Evolutionary conservation across 2,888 invertebrate genomes (phyloP).

Genomic region (Chaitophorus viminalis): DNA sequence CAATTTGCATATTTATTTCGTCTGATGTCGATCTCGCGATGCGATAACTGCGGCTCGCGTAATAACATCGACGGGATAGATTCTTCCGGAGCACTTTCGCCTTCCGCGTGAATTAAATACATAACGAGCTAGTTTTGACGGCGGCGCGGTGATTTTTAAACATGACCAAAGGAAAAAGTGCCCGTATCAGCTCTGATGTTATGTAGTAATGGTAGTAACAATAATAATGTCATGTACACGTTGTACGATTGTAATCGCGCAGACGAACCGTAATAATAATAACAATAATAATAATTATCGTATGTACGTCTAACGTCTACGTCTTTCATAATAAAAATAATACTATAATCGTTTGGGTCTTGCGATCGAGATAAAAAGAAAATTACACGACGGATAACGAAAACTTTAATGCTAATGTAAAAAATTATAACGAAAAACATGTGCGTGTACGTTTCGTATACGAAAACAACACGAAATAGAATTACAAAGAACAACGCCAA

Average conservation of each 20-base stretch:
- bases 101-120: background rate
- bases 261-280: background rate
- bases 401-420: background rate
- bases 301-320: background rate
- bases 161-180: background rate
- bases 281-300: background rate
- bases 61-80: background rate
- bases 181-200: background rate
- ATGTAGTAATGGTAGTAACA: no score
- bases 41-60: background rate
- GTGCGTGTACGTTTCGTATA: no score
- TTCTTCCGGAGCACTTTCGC: conserved; percentile 10
- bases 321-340: background rate
- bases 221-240: background rate
- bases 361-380: background rate
- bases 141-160: background rate
- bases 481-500: background rate
- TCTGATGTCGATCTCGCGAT: no score
- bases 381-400: background rate
- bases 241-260: background rate
- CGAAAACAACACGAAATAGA: no score
- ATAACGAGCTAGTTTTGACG: background rate
- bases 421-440: background rate
- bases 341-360: background rate
- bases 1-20: no score